Base-by-base conservation (phyloP, 2,113 vertebrate genomes). In the Aramus guarauna region DNA sequence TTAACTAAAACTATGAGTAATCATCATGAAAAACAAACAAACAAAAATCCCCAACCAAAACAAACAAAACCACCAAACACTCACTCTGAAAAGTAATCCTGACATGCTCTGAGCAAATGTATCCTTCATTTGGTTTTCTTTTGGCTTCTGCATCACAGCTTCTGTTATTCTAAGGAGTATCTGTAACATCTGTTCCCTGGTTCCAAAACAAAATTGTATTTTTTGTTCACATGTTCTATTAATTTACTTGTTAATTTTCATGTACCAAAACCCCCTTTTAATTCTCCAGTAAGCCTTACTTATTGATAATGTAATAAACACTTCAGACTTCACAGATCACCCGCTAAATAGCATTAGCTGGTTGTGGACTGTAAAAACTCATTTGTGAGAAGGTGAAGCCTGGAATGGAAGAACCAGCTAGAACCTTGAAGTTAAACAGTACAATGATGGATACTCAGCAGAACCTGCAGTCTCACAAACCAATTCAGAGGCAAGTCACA, bases 161-260 rank as follows among this genome's bases (percentile, higher is more conserved):
- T 99, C 99, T 53, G 99, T 99, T 97, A 99, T 99, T 90, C 99
- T 99, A 85, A 99, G 98, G 36, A 99, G 98, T 85, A 99, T 99
- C 96, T 99, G 99, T 77, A 99, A 96, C 99, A 99, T 98, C 98
- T 99, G 99, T 68, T 99, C 99, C 99, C 99, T 99, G 97, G 55
- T 45, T 63, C 69, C 97, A 94, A 97, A 98, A 94, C 73, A 93
- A 97, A 95, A 96, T 63, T 39, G 50, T n/a, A 67, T 26, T 62
- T 73, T 82, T 45, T 48, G 41, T 76, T 89, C 68, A 72, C 10
- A 3, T 6, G 14, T 8, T 50, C 59, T 22, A 29, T 30, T 62
- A 79, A 50, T 3, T 17, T 18, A 58, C 18, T 26, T 27, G 26
- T 50, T 73, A 58, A 17, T 36, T 64, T 78, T 59, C 59, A 62